phyloP scores from a whole-genome alignment of 2,888 invertebrate genomes.

The Leptinotarsa tumamoca region DNA sequence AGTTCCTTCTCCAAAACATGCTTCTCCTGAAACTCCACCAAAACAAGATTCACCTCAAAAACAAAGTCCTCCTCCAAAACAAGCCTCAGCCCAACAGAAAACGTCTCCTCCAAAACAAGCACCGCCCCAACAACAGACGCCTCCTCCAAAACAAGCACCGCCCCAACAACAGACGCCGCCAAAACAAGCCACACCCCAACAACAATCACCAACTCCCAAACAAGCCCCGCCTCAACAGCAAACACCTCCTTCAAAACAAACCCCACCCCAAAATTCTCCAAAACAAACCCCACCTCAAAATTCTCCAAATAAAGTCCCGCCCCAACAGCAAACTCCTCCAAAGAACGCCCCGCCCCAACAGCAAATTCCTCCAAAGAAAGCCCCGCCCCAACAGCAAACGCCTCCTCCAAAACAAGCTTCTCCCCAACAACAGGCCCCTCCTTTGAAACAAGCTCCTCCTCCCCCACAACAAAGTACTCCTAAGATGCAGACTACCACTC shows the following conservation, averaged over 20 bases:
- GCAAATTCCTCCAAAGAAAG: slow-evolving; percentile 22
- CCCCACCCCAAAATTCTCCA: slow-evolving; percentile 45
- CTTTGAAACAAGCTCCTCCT: slow-evolving; percentile 41
- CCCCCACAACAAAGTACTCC: slow-evolving; percentile 29
- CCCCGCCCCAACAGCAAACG: slow-evolving; percentile 35
- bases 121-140: slow-evolving; percentile 39
- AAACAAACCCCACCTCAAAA: slow-evolving; percentile 26
- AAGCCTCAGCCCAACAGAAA: slow-evolving; percentile 30
- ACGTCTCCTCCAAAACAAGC: slow-evolving; percentile 43
- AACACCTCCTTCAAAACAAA: slow-evolving; percentile 32
- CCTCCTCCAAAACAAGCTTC: slow-evolving; percentile 40
- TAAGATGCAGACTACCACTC: not conserved
- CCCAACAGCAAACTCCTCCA: slow-evolving; percentile 39
- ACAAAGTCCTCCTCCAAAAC: slow-evolving; percentile 42
- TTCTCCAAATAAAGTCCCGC: slow-evolving; percentile 37
- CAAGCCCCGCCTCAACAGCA: slow-evolving; percentile 38
- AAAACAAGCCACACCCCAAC: slow-evolving; percentile 35
- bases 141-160: slow-evolving; percentile 36
- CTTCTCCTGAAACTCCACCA: slow-evolving; percentile 39
- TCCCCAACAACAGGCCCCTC: slow-evolving; percentile 31
- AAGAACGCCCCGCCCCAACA: slow-evolving; percentile 27
- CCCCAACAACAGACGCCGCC: slow-evolving; percentile 48
- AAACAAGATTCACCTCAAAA: slow-evolving; percentile 46
- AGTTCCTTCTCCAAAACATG: slow-evolving; percentile 32
- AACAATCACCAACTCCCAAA: slow-evolving; percentile 44